Conservation (phyloP, 2,797 vertebrate species). For the Argyrosomus regius region DNA sequence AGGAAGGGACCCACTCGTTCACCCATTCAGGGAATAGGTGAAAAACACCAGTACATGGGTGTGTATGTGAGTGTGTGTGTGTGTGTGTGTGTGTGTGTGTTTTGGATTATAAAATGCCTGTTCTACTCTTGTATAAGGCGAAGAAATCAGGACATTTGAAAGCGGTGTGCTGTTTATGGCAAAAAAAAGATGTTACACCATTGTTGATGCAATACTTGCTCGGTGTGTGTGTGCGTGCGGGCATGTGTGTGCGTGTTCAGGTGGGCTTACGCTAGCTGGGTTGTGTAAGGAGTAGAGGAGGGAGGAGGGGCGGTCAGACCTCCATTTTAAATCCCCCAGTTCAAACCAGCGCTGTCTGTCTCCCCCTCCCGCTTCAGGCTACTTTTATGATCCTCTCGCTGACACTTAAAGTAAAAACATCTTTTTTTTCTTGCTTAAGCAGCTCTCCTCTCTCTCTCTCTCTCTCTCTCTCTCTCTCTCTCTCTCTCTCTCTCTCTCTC, state of each 20-base stretch:
- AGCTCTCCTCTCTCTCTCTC: not conserved
- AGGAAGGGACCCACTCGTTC: constrained; percentile 66
- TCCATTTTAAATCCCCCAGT: constrained; percentile 80
- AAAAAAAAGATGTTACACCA: constrained; percentile 39
- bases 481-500: not conserved
- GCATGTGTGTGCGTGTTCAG: constrained; percentile 48
- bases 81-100: constrained; percentile 29
- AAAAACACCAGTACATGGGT: constrained; percentile 57
- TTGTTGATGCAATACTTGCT: constrained; percentile 52
- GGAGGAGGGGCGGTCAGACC: constrained; percentile 68
- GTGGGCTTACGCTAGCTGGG: constrained; percentile 58
- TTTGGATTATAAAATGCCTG: constrained; percentile 48
- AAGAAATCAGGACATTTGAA: constrained; percentile 52
- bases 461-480: not conserved
- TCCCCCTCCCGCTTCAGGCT: constrained; percentile 68
- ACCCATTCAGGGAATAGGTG: constrained; percentile 74
- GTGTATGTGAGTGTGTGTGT: constrained; percentile 50
- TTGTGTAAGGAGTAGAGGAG: constrained; percentile 60
- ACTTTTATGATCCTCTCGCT: constrained; percentile 75
- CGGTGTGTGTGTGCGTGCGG: constrained; percentile 27
- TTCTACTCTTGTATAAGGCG: constrained; percentile 52
- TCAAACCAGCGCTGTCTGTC: constrained; percentile 76
- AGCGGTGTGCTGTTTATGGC: constrained; percentile 33
- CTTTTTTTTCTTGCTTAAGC: constrained; percentile 43
- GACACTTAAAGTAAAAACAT: constrained; percentile 69